Base-by-base conservation (phyloP, 2,888 invertebrate genomes). In the Scaptomyza caliginosa region DNA sequence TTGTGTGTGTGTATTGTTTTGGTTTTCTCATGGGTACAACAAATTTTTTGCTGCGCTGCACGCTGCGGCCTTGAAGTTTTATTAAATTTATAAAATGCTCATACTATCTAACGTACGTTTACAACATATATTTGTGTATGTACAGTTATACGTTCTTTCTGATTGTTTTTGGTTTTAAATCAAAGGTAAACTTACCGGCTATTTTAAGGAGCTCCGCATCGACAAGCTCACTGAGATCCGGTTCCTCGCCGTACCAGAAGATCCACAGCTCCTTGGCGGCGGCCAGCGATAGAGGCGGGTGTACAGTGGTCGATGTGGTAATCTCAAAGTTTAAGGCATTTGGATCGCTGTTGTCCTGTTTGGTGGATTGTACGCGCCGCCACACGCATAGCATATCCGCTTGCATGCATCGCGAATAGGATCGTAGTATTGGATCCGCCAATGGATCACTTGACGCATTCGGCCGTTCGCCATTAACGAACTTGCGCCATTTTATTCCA, bases 211-310 rank as follows among this genome's bases (percentile, higher is more conserved):
- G 94, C 90, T 98, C 97, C 11, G 95, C 95, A 65, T 96, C 95
- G 83, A 97, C 95, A 88, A 97, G 93, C 66, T 95, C 95, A 88
- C 94, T 94, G 74, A 98, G 94, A 92, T 97, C 97, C 58, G 98
- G 98, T 92, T 98, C 97, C 91, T 98, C 98, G 89, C 98, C 98
- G 93, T 99, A 99, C 99, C 99, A 99, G 93, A 99, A 99, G 92
- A 99, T 96, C 99, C 99, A 99, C 68, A 99, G 94, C 92, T 99
- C 99, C 93, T 99, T 99, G 92, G 96, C 95, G 89, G 96, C 95
- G 90, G 95, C 94, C 85, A 96, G 93, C 86, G 96, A 95, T 88
- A 96, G 94, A 77, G 96, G 96, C 90, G 95, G 95, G 89, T 94
- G 94, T 90, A 91, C 90, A 93, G 93, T 89, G 51, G 81, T 81